A percentile compares a stretch with the other conserved stretches of the same genome.
Conservation (phyloP, 2,797 vertebrate species). For the Notolabrus celidotus region DNA sequence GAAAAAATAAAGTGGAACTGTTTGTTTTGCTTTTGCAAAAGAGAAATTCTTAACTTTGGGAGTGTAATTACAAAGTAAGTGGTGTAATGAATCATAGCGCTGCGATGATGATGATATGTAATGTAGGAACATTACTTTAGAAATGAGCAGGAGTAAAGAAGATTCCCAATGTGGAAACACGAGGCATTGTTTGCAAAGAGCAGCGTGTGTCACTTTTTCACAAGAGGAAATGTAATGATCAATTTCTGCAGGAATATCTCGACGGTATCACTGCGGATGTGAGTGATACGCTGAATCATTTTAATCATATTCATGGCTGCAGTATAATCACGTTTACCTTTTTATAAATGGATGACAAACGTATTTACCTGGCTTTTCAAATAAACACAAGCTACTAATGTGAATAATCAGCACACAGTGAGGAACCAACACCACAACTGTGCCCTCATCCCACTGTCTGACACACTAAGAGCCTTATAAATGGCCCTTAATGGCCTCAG, state of each 20-base stretch:
- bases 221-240: conserved; percentile 20
- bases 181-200: too few species aligned
- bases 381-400: too few species aligned
- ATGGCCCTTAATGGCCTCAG: too few species aligned
- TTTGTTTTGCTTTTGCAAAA: conserved; percentile 44
- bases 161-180: conserved; percentile 13
- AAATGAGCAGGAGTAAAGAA: conserved; percentile 32
- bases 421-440: too few species aligned
- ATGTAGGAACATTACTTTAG: conserved; percentile 30
- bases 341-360: too few species aligned
- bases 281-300: conserved; percentile 34
- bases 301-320: conserved; percentile 31
- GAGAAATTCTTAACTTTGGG: conserved; percentile 41
- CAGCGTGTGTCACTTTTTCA: conserved; percentile 2
- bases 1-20: conserved; percentile 28
- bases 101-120: conserved; percentile 26
- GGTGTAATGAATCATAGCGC: conserved; percentile 43
- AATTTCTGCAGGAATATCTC: conserved; percentile 25
- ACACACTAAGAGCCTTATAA: too few species aligned
- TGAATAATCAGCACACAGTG: too few species aligned
- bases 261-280: conserved; percentile 7
- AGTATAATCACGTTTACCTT: too few species aligned
- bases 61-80: conserved; percentile 58
- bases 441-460: too few species aligned
- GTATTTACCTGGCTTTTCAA: too few species aligned